Percentiles rank a stretch among this genome's conserved stretches.
phyloP scores from a whole-genome alignment of 2,797 vertebrate genomes.

The Jordanella pulchra region DNA sequence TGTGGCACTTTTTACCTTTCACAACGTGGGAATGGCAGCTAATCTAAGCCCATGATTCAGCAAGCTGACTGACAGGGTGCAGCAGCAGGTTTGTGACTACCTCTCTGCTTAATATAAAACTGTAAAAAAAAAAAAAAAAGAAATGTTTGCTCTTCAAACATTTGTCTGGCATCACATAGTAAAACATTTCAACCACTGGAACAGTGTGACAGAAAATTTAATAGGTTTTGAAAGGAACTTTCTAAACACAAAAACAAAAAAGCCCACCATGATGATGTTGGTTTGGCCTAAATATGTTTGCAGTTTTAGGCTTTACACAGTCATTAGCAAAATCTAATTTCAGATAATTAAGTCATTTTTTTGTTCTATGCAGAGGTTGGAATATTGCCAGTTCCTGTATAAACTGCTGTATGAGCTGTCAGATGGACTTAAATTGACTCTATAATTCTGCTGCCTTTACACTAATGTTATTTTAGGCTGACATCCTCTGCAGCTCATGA shows the following conservation, averaged over 20 bases:
- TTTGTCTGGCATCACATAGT: not conserved
- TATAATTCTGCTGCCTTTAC: not conserved
- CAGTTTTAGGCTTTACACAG: not conserved
- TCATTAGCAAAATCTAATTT: not conserved
- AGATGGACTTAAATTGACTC: not conserved
- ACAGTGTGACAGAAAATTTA: not conserved
- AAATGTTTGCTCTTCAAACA: not conserved
- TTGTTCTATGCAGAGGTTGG: not conserved
- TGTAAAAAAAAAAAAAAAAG: not conserved
- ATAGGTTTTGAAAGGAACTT: not conserved
- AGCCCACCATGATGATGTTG: not conserved
- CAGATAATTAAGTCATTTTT: not conserved
- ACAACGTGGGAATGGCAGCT: no score
- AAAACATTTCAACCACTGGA: no score
- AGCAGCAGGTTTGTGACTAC: not conserved
- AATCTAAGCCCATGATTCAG: not conserved
- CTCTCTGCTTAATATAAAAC: not conserved
- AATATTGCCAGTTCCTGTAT: not conserved
- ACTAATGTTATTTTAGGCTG: not conserved
- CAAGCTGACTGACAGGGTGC: not conserved
- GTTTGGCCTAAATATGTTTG: not conserved
- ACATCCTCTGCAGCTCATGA: no score
- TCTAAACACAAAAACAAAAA: not conserved
- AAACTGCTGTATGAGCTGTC: not conserved
- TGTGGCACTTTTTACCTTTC: no score